Base-by-base conservation (phyloP, 2,888 invertebrate genomes). In the Pollenia amentaria region DNA sequence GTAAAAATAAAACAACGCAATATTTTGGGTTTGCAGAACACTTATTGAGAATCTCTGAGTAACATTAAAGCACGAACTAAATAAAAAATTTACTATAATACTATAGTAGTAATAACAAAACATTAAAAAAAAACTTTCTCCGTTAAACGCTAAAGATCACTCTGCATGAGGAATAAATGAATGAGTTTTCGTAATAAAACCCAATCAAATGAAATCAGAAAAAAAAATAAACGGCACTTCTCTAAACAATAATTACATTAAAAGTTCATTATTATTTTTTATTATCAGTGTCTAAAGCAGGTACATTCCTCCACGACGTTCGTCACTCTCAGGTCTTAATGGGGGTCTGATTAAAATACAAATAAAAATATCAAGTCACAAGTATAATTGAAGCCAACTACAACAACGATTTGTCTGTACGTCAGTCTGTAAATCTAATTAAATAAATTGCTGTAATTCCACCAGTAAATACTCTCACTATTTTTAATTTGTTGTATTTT, bases 121-220 rank as follows among this genome's bases (percentile, higher is more conserved):
- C 10, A 80, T 16, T 6, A 0, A 65, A 60, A 72, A 83, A 83
- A 76, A 87, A 87, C 86, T 87, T 87, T 87, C 86, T 80, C 86
- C 65, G 16, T 42, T 80, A 80, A 76, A 80, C 42, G 65, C 21
- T 83, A 44, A 84, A 83, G 79, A 87, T 84, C 76, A 64, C 79
- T 29, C 29, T 46, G 80, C 80, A 51, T 57, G 48, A 16, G 21
- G 14, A 60, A 65, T 60, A 40, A 53, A 72, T 51, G 10, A 80
- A 53, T 64, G 75, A 46, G 67, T 29, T 29, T 29, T 72, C 44
- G 42, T 53, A 69, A 76, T 38, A 60, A 69, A 46, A 46, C 14
- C 2, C 42, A 62, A 78, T 53, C 29, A 77, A 67, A 67, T 38
- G 40, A 80, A 73, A 70, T 29, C 40, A 46, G 53, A 76, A 40